These are phyloP conservation scores for Phortica variegata DNA, from an alignment of 1,140 invertebrate species.

Conservation along the genomic window DNA sequence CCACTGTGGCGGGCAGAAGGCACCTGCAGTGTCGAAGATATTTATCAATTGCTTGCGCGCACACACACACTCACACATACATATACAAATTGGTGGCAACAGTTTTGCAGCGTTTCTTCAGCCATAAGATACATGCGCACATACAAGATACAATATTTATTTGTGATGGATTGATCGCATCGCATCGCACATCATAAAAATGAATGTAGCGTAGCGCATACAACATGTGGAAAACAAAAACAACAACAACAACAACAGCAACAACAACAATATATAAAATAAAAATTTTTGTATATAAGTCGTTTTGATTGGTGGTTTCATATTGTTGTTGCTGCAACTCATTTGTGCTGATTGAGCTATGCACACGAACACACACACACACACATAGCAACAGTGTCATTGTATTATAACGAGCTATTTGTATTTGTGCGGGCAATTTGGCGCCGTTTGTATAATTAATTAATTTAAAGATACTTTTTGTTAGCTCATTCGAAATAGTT, in stretches of 20 bases:
- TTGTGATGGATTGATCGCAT: conserved; percentile 49
- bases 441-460: conserved; percentile 48
- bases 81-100: background rate
- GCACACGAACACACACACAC: too few relatives aligned
- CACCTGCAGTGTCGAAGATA: conserved; percentile 32
- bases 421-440: conserved; percentile 35
- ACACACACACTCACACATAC: too few relatives aligned
- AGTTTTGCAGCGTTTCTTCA: conserved; percentile 1
- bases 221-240: too few relatives aligned
- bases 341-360: too few relatives aligned
- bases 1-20: conserved; percentile 37
- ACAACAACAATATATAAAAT: too few relatives aligned
- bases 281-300: too few relatives aligned
- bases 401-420: too few relatives aligned
- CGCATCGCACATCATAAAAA: conserved; percentile 51
- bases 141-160: conserved; percentile 17
- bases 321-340: conserved; percentile 10
- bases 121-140: conserved; percentile 6
- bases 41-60: conserved; percentile 11
- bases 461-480: too few relatives aligned
- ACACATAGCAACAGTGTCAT: too few relatives aligned
- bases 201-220: conserved; percentile 4
- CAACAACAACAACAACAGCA: too few relatives aligned
- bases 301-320: conserved; percentile 47
- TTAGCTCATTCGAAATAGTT: too few relatives aligned